Percentiles rank a stretch among this genome's conserved stretches.
Conservation (phyloP, 2,888 invertebrate species). For the Amphipyra tragopoginis region DNA sequence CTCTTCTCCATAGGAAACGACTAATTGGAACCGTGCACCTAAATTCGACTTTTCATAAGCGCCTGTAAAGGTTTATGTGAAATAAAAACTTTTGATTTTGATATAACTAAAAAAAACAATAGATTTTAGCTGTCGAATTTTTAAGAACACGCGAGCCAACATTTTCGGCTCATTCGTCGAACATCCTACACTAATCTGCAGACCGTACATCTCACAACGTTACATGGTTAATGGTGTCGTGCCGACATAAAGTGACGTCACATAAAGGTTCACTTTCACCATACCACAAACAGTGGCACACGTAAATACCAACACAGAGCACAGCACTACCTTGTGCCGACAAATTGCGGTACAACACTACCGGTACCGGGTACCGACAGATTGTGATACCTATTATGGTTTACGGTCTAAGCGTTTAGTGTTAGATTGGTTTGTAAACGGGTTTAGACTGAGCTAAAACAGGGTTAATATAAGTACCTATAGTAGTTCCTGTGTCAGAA, state of each 20-base stretch:
- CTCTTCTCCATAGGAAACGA: too few species aligned
- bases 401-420: conserved; percentile 35
- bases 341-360: conserved; percentile 40
- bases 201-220: conserved; percentile 70
- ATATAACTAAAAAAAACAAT: too few species aligned
- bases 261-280: conserved; percentile 79
- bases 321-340: conserved; percentile 32
- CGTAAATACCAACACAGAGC: conserved; percentile 55
- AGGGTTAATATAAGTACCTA: not conserved
- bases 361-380: conserved; percentile 12
- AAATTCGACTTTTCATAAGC: too few species aligned
- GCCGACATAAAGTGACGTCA: conserved; percentile 76
- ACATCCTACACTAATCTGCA: conserved; percentile 47
- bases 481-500: too few species aligned
- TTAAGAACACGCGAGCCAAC: too few species aligned
- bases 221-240: conserved; percentile 74
- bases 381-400: conserved; percentile 44
- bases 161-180: too few species aligned
- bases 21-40: too few species aligned
- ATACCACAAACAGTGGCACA: conserved; percentile 63
- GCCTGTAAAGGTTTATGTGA: too few species aligned
- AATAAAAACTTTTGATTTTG: too few species aligned
- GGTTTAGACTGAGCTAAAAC: not conserved
- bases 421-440: conserved; percentile 33
- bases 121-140: too few species aligned